Evolutionary conservation across 2,888 invertebrate genomes (phyloP).

Genomic region (Autographa gamma): DNA sequence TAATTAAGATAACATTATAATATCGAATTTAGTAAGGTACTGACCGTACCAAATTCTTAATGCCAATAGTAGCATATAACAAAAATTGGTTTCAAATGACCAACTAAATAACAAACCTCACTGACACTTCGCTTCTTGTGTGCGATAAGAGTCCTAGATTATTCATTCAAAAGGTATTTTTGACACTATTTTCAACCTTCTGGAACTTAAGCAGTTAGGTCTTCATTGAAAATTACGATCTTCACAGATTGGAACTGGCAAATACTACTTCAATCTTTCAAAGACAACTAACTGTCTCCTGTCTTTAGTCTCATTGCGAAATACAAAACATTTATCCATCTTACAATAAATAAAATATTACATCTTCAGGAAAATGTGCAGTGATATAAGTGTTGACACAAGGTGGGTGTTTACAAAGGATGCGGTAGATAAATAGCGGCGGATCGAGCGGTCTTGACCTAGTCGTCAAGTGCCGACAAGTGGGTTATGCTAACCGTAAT

Average conservation of each 20-base stretch:
- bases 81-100: too few relatives aligned
- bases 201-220: too few relatives aligned
- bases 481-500: slow-evolving; percentile 48
- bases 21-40: too few relatives aligned
- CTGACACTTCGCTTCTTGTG: too few relatives aligned
- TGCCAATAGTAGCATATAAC: too few relatives aligned
- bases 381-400: slow-evolving; percentile 47
- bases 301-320: not conserved
- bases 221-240: too few relatives aligned
- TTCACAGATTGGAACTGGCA: not conserved
- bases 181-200: too few relatives aligned
- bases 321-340: not conserved
- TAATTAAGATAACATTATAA: not conserved
- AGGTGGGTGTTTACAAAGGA: slow-evolving; percentile 56
- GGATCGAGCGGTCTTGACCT: slow-evolving; percentile 56
- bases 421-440: slow-evolving; percentile 44
- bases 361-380: slow-evolving; percentile 15
- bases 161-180: too few relatives aligned
- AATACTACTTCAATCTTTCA: too few relatives aligned
- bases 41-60: too few relatives aligned
- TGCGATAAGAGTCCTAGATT: too few relatives aligned
- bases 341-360: not conserved
- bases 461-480: slow-evolving; percentile 46
- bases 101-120: too few relatives aligned
- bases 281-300: not conserved